Evolutionary conservation across 2,888 invertebrate genomes (phyloP).

Genomic region (Scaptodrosophila latifasciaeformis): DNA sequence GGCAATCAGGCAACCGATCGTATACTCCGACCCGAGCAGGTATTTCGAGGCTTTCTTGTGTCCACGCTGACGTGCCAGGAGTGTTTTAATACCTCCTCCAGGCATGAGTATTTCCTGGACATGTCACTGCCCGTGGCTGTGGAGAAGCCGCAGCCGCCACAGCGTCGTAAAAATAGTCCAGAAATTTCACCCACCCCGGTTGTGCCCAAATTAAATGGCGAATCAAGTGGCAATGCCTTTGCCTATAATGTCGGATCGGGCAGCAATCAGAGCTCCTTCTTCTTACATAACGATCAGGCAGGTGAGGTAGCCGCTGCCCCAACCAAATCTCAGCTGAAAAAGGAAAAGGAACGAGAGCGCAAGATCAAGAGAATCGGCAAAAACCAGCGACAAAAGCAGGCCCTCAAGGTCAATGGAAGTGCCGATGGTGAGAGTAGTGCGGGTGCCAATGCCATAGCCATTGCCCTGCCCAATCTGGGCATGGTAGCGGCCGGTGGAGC

Average conservation of each 20-base stretch:
- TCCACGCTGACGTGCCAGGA: slow-evolving; percentile 93
- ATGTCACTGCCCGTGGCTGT: slow-evolving; percentile 92
- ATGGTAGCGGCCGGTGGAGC: slow-evolving; percentile 24
- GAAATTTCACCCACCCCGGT: slow-evolving; percentile 47
- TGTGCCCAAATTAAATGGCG: background rate
- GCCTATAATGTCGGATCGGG: slow-evolving; percentile 25
- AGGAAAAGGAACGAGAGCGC: slow-evolving; percentile 77
- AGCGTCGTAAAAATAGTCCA: slow-evolving; percentile 76
- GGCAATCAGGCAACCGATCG: slow-evolving; percentile 87
- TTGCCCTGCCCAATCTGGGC: slow-evolving; percentile 2
- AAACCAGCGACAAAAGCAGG: slow-evolving; percentile 60
- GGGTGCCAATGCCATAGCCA: slow-evolving; percentile 4
- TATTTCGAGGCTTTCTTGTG: slow-evolving; percentile 94
- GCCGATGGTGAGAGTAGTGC: slow-evolving; percentile 16
- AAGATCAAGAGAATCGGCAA: slow-evolving; percentile 74
- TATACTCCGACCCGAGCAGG: slow-evolving; percentile 88
- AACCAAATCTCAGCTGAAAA: slow-evolving; percentile 79
- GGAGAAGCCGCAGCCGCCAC: slow-evolving; percentile 84
- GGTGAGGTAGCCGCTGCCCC: slow-evolving; percentile 56
- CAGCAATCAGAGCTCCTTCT: slow-evolving; percentile 46
- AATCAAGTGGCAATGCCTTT: slow-evolving; percentile 15
- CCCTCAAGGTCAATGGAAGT: slow-evolving; percentile 27
- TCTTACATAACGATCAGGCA: slow-evolving; percentile 37
- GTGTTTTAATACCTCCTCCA: slow-evolving; percentile 89
- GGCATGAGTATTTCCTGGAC: slow-evolving; percentile 95